Base-by-base conservation (phyloP, 2,888 invertebrate species). In the Noctuana brunneofusca region DNA sequence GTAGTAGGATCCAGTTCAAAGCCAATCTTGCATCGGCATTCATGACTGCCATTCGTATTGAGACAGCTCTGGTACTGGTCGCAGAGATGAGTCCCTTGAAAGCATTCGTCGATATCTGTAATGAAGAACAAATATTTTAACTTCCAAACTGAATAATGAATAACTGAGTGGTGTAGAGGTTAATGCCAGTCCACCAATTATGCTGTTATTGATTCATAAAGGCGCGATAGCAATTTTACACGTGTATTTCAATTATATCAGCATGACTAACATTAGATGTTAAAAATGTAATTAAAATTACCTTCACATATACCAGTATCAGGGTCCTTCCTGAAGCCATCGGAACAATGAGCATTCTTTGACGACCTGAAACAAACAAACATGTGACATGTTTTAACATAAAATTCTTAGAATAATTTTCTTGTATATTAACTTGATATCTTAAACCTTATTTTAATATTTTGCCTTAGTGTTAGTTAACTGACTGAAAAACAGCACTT, bases 21-120 rank as follows among this genome's bases (percentile, higher is more conserved):
- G 0, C 92, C 92, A 5, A 77, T 53, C 48, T 85, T 89, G 69
- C 92, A 92, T 22, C 81, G 78, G 41, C 92, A 92, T 53, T 87
- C 87, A 67, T 86, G 89, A 30, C 89, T 88, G 1, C 92, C 92
- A 12, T 89, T 86, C 0, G 87, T 90, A 66, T 92, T 92, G 9
- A 90, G 66, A 58, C 92, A 92, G 18, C 70, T 78, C 65, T 92
- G 91, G 58, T 89, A 75, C 58, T 78, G 79, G 46, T 90, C 89
- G 60, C 92, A 92, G 0, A 91, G 75, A 46, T 92, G 89, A 0
- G 84, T 85, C 0, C 86, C 88, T 69, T 91, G 89, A 0, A 75
- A 74, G 57, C 98, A 98, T 81, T 98, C 98, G 75, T 98, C 94
- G 6, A 98, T 94, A 78, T 99, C 99, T 89, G 73, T 0, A 69